Conservation (phyloP, 1,140 invertebrate species). For the Reticulitermes speratus region DNA sequence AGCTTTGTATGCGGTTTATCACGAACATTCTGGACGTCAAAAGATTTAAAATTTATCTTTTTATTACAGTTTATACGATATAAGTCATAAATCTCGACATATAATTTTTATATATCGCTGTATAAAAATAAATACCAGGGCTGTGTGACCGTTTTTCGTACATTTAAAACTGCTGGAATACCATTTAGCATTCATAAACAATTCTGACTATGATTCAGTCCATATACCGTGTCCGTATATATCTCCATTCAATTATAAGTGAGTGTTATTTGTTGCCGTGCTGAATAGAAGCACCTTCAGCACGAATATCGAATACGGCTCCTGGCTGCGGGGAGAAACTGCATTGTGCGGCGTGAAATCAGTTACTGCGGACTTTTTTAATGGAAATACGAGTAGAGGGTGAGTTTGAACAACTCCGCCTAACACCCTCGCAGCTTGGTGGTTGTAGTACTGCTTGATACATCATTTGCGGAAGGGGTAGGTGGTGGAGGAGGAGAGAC, state of each 20-base stretch:
- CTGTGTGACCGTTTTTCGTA: no score
- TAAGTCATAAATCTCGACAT: no score
- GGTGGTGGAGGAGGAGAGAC: neutral
- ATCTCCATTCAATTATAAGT: conserved; percentile 1
- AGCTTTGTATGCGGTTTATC: no score
- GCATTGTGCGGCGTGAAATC: neutral
- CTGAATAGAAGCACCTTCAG: neutral
- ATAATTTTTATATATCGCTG: no score
- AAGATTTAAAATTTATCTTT: no score
- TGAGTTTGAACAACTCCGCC: neutral
- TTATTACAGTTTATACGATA: no score
- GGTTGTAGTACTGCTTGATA: conserved; percentile 6
- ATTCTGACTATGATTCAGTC: neutral
- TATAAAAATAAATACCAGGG: no score
- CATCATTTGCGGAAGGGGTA: neutral
- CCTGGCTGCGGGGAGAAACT: neutral
- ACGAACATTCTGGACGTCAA: no score
- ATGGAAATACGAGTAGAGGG: neutral
- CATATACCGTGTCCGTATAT: neutral
- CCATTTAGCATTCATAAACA: neutral
- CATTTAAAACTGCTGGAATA: no score
- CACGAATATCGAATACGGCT: neutral
- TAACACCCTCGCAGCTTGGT: neutral
- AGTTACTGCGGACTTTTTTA: conserved; percentile 2
- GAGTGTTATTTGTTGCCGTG: neutral